Evolutionary conservation across 1,140 invertebrate genomes (phyloP).

Genomic region (Temnothorax nylanderi): DNA sequence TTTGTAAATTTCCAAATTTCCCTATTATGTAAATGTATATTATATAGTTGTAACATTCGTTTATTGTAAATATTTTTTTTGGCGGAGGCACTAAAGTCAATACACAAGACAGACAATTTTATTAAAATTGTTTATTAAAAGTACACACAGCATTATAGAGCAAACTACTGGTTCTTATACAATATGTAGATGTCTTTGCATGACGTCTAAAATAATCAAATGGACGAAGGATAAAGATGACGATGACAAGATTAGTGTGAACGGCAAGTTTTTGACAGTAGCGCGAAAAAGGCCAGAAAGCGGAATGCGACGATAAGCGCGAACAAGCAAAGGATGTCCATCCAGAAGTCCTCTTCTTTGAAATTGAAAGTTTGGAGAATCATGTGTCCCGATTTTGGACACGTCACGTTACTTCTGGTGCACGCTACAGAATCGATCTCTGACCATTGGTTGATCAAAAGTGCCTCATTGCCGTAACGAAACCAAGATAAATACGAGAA

Average conservation of each 20-base stretch:
- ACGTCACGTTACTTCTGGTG: conserved; percentile 90
- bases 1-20: background rate
- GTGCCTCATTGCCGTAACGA: conserved; percentile 96
- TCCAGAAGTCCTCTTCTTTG: conserved; percentile 89
- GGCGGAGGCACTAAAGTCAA: background rate
- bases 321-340: conserved; percentile 90
- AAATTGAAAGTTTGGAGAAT: conserved; percentile 94
- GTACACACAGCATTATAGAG: background rate
- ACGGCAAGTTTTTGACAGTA: conserved; percentile 88
- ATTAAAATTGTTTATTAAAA: conserved; percentile 34
- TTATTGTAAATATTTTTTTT: background rate
- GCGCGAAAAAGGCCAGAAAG: conserved; percentile 90
- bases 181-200: background rate
- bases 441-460: conserved; percentile 97
- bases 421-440: conserved; percentile 91
- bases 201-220: background rate
- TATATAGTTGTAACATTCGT: background rate
- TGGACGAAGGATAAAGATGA: background rate
- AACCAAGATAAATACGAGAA: conserved; percentile 98
- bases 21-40: background rate
- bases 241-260: conserved; percentile 7
- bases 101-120: background rate
- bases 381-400: conserved; percentile 91
- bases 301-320: conserved; percentile 92
- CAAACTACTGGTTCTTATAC: background rate